phyloP scores from a whole-genome alignment of 2,888 invertebrate genomes.

The Diarsia mendica region DNA sequence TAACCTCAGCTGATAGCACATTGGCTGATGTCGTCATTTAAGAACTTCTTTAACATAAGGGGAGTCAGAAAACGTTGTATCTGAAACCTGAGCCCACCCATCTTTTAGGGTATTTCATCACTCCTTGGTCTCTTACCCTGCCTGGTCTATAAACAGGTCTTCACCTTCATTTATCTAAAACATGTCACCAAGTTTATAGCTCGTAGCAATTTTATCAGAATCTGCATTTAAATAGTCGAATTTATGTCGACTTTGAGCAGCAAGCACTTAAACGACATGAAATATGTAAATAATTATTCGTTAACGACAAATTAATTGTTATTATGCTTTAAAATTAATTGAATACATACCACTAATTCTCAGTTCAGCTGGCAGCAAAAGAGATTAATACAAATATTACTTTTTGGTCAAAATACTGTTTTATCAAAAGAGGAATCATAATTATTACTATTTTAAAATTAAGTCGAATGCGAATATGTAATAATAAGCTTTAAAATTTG shows the following conservation, averaged over 20 bases:
- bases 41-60: too few species aligned
- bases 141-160: background rate
- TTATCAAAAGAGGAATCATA: constrained; percentile 25
- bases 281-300: background rate
- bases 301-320: constrained; percentile 19
- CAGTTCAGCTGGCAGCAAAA: constrained; percentile 63
- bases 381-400: constrained; percentile 60
- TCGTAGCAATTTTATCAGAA: background rate
- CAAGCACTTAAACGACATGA: constrained; percentile 21
- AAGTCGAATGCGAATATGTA: background rate
- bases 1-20: background rate
- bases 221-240: constrained; percentile 5
- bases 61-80: background rate
- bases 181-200: background rate
- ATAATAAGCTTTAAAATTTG: constrained; percentile 4
- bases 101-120: background rate
- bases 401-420: constrained; percentile 46
- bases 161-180: background rate
- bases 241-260: background rate
- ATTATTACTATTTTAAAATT: constrained; percentile 33
- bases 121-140: background rate
- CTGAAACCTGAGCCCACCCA: background rate
- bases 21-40: background rate
- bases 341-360: constrained; percentile 60
- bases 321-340: constrained; percentile 49